Evolutionary conservation across 37 sponge, comb jelly and placozoan species (phyloP).

Genomic region (Oscarella lobularis): DNA sequence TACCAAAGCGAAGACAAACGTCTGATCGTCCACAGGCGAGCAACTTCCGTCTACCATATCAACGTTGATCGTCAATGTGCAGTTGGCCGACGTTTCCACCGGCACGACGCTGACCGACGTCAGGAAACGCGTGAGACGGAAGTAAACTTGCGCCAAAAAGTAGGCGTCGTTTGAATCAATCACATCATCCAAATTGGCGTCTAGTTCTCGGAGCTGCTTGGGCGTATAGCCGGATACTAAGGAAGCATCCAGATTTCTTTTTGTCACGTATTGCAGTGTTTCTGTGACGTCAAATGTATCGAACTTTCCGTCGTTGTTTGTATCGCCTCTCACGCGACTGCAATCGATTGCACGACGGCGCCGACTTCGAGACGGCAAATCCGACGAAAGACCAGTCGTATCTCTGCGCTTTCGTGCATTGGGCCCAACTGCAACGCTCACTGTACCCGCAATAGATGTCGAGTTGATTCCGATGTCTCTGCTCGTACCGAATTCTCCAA

Average conservation of each 20-base stretch:
- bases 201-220: not conserved
- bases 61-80: slow-evolving; percentile 18
- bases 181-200: not conserved
- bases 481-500: not conserved
- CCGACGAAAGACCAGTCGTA: not conserved
- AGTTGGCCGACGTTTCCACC: slow-evolving; percentile 14
- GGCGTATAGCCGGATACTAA: not conserved
- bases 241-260: not conserved
- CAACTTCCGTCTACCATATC: slow-evolving; percentile 6
- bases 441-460: not conserved
- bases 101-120: not conserved
- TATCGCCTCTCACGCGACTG: slow-evolving; percentile 1
- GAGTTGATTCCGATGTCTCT: not conserved
- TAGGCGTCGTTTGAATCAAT: not conserved
- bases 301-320: not conserved
- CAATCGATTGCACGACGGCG: not conserved
- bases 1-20: not conserved
- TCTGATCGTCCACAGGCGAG: slow-evolving; percentile 6
- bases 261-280: not conserved
- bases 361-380: not conserved
- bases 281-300: not conserved
- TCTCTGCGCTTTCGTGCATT: not conserved
- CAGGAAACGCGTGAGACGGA: slow-evolving; percentile 25
- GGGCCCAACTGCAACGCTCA: not conserved
- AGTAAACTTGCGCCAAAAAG: slow-evolving; percentile 2